These are phyloP conservation scores for Diadophis punctatus DNA, from an alignment of 2,113 vertebrate species.

Conservation along the genomic window DNA sequence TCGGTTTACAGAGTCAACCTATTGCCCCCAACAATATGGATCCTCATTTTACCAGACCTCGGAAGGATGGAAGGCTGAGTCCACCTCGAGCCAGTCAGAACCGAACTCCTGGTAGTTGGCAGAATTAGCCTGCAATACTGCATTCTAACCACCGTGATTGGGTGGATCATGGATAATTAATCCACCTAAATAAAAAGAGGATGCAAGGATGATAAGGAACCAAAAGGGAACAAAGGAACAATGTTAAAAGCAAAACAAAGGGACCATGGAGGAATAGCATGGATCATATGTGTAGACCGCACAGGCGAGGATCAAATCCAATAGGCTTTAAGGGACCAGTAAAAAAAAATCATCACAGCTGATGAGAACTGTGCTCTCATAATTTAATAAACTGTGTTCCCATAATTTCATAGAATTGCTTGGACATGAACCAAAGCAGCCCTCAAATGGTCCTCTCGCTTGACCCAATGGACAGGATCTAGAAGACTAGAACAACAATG, in stretches of 20 bases:
- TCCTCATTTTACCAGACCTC: no score
- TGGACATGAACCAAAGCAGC: neutral
- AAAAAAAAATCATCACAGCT: neutral
- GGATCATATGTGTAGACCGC: neutral
- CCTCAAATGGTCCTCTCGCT: conserved; percentile 29
- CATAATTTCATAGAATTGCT: no score
- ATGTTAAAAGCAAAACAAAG: neutral
- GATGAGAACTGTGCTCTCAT: neutral
- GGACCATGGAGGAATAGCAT: neutral
- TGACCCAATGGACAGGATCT: conserved; percentile 46
- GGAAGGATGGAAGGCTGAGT: no score
- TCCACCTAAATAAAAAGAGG: neutral
- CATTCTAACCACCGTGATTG: no score
- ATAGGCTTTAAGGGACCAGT: conserved; percentile 15
- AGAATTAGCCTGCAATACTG: no score
- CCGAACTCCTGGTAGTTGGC: no score
- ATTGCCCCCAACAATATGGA: no score
- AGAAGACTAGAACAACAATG: conserved; percentile 36
- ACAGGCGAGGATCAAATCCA: neutral
- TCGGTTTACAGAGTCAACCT: no score
- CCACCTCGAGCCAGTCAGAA: no score
- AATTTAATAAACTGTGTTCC: no score
- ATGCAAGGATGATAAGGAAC: neutral
- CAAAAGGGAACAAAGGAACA: conserved; percentile 9
- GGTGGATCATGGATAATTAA: no score